Evolutionary conservation across 2,888 invertebrate genomes (phyloP), one percentile per base, ranked within the genome.

Genomic region (Xestoiulus laeticollis): DNA sequence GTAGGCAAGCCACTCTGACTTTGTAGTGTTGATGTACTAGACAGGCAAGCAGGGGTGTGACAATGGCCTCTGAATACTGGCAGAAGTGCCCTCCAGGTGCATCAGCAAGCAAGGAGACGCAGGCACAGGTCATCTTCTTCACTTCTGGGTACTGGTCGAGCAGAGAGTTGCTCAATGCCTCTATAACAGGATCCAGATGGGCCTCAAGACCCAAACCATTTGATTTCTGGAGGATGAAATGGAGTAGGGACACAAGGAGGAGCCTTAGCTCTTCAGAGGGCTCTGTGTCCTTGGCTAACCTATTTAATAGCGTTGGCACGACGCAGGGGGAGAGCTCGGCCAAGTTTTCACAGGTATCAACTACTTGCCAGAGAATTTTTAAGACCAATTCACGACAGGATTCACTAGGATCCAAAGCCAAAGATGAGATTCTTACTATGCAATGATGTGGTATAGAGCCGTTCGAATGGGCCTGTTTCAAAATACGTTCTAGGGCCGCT

Each of bases 231-330:
- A 30, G 16, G 83, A 87, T 5, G 5, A 1, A 10, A 3, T 87
- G 30, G 30, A 87, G 6, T 22, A 22, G 0, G 1, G 22, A 2
- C 1, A 87, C 38, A 16, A 87, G 32, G 14, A 22, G 32, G 3
- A 87, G 22, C 38, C 87, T 12, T 2, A 87, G 12, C 16, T 87
- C 87, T 30, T 87, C 87, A 1, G 87, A 87, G 1, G 14, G 30
- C 33, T 87, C 87, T n/a, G n/a, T n/a, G n/a, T n/a, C n/a, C n/a
- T n/a, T n/a, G n/a, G n/a, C n/a, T n/a, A n/a, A n/a, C n/a, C n/a
- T n/a, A n/a, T n/a, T n/a, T n/a, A n/a, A n/a, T n/a, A n/a, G n/a
- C n/a, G n/a, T n/a, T n/a, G n/a, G n/a, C n/a, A n/a, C n/a, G n/a
- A n/a, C n/a, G n/a, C n/a, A n/a, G n/a, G n/a, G n/a, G n/a, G n/a